phyloP scores from a whole-genome alignment of 2,888 invertebrate species.

The Cordylochernes scorpioides region DNA sequence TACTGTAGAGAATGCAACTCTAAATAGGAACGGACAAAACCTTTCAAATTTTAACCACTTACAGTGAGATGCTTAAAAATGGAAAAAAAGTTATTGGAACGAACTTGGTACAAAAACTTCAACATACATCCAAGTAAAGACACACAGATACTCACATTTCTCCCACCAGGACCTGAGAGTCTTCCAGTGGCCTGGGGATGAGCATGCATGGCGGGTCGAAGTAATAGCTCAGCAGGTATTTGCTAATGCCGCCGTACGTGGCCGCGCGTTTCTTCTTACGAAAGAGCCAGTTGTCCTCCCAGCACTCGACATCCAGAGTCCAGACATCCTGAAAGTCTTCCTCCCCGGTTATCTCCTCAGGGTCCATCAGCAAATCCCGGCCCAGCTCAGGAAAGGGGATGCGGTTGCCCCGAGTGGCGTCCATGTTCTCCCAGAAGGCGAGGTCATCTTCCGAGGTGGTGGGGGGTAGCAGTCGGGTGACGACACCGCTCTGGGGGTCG shows the following conservation, averaged over 20 bases:
- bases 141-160: constrained; percentile 2
- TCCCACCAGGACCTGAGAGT: constrained; percentile 3
- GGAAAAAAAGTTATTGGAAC: too few relatives aligned
- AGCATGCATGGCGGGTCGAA: constrained; percentile 42
- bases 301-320: constrained; percentile 24
- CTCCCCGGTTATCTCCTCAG: constrained; percentile 14
- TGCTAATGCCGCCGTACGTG: constrained; percentile 10
- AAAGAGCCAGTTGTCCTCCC: constrained; percentile 74
- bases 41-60: too few relatives aligned
- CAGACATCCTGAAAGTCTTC: constrained; percentile 9
- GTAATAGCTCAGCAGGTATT: constrained; percentile 10
- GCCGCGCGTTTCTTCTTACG: constrained; percentile 32
- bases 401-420: neutral
- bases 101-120: too few relatives aligned
- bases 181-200: constrained; percentile 53
- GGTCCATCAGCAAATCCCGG: constrained; percentile 33
- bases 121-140: too few relatives aligned
- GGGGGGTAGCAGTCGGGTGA: too few relatives aligned
- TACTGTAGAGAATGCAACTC: too few relatives aligned
- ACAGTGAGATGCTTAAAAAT: too few relatives aligned
- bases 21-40: too few relatives aligned
- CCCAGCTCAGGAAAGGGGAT: constrained; percentile 42
- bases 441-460: too few relatives aligned
- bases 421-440: too few relatives aligned
- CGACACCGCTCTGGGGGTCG: too few relatives aligned